These are phyloP conservation scores for Doryteuthis pealeii DNA, from an alignment of 1,140 invertebrate genomes.

Conservation along the genomic window DNA sequence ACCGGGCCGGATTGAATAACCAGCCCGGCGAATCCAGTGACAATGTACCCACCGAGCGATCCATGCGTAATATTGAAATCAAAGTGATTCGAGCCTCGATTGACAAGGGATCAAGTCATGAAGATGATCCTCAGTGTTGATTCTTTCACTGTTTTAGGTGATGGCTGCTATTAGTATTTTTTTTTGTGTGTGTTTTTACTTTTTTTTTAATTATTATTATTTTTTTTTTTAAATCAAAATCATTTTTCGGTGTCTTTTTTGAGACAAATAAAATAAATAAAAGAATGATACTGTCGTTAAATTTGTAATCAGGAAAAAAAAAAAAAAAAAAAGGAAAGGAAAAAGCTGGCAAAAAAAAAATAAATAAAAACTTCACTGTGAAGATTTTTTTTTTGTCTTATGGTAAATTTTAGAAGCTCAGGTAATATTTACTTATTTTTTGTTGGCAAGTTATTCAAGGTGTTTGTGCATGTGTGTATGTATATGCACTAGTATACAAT, in stretches of 20 bases:
- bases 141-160: conserved; percentile 5
- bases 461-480: no score
- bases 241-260: background rate
- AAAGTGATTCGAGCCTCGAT: conserved; percentile 4
- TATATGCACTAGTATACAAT: no score
- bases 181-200: background rate
- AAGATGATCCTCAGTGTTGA: background rate
- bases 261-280: background rate
- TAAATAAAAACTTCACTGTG: no score
- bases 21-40: background rate
- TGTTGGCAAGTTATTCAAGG: no score
- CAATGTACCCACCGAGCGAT: background rate
- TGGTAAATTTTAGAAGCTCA: no score
- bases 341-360: no score
- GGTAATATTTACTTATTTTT: no score
- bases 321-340: no score
- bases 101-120: background rate
- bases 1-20: background rate
- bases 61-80: background rate
- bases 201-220: no score
- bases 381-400: no score
- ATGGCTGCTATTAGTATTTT: background rate
- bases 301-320: background rate
- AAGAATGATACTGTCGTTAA: background rate
- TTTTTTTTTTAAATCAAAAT: no score